Percentiles rank a stretch among this genome's conserved stretches.
Evolutionary conservation across 2,797 vertebrate genomes (phyloP).

Genomic region (Lagocephalus sceleratus): DNA sequence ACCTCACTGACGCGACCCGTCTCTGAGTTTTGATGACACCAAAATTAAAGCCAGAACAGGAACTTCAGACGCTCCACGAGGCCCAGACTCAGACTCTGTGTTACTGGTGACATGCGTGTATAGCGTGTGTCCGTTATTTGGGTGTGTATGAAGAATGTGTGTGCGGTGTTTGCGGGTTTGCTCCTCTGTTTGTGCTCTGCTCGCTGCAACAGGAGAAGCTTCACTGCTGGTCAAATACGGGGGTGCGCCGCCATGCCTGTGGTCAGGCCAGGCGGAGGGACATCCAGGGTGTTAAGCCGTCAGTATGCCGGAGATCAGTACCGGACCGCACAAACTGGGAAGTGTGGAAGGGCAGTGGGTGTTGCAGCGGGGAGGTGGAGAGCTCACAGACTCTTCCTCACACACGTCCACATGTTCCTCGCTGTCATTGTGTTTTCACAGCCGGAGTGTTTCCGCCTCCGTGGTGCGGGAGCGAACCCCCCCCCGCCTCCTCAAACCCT

Average conservation of each 20-base stretch:
- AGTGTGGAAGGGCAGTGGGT: conserved; percentile 30
- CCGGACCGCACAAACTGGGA: conserved; percentile 47
- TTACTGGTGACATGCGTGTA: too few species aligned
- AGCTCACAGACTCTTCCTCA: conserved; percentile 38
- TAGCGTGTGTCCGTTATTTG: too few species aligned
- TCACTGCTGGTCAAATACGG: conserved; percentile 48
- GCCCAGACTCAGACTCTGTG: too few species aligned
- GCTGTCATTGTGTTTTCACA: conserved; percentile 22
- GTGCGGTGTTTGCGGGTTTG: conserved; percentile 17
- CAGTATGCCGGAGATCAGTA: conserved; percentile 68
- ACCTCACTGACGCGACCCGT: too few species aligned
- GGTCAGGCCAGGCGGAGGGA: conserved; percentile 43
- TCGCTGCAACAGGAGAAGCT: conserved; percentile 15
- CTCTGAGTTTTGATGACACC: too few species aligned
- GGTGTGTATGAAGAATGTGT: too few species aligned
- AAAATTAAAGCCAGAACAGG: too few species aligned
- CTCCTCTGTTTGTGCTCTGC: conserved; percentile 23
- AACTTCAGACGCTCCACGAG: too few species aligned
- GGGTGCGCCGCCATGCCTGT: conserved; percentile 43
- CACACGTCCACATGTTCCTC: conserved; percentile 9
- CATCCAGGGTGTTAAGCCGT: conserved; percentile 64
- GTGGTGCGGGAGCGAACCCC: conserved; percentile 19
- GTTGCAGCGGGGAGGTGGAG: conserved; percentile 25
- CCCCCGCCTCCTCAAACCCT: conserved; percentile 45
- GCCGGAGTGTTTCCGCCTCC: too few species aligned